Base-by-base conservation (phyloP, 2,888 invertebrate species). In the Timema cristinae region DNA sequence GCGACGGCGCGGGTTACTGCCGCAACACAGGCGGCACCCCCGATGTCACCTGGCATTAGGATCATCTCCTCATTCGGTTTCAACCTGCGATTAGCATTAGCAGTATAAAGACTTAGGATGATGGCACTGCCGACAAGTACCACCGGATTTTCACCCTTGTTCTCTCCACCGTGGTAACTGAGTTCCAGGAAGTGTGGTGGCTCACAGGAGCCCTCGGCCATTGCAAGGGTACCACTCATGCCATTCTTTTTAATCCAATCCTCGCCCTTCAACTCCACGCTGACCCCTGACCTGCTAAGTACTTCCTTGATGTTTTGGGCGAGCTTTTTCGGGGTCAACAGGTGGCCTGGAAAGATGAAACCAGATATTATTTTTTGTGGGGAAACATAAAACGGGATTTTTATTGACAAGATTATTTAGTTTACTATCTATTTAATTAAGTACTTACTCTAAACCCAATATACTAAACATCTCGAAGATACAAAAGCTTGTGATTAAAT, bases 281-380 rank as follows among this genome's bases (percentile, higher is more conserved):
- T 78, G 1, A 88, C 80, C 11, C 84, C 83, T n/a, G 82, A 78
- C 7, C 77, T 76, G 8, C 79, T 78, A 13, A 87, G 78, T 1
- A 82, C 78, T 15, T 82, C 79, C 11, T 79, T 77, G 0, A 83
- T 84, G 71, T 82, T 81, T 79, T 80, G 72, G 0, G 92, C 90
- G 80, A 94, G 94, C 5, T 86, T 85, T 0, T 90, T 91, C 0
- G 94, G 94, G 5, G 92, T 93, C 80, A 94, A 85, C 71, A 88
- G 79, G 80, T 94, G 94, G 2, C 93, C 88, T 0, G 94, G 93
- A 79, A 90, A 32, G 32, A 32, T 32, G 32, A 32, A 32, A 32
- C 32, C 1, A 32, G 32, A 32, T 32, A 32, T 32, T 32, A 32
- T 32, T 32, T 32, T 32, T 32, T 1, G 32, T 4, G 4, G 32